Evolutionary conservation across 2,113 vertebrate species (phyloP).

Genomic region (Microcebus tavaratra): DNA sequence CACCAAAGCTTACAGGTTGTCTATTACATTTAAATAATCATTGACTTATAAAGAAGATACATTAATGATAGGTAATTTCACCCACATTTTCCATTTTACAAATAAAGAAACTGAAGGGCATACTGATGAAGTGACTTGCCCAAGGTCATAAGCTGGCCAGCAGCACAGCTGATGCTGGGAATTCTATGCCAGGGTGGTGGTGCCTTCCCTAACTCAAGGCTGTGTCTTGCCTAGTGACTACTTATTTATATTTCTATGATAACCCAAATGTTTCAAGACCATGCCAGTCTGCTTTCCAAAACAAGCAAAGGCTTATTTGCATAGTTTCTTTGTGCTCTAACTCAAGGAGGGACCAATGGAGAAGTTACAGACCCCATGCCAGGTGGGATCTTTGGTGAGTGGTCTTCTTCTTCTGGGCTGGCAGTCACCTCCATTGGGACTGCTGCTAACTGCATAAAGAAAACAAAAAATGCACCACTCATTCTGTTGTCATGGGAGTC

Average conservation of each 20-base stretch:
- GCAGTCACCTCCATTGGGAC: fast-evolving
- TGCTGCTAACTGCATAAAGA: background rate
- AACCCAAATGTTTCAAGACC: background rate
- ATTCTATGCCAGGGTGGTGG: background rate
- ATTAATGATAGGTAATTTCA: background rate
- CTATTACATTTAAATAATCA: background rate
- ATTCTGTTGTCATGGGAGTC: background rate
- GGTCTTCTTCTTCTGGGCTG: background rate
- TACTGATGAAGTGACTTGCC: no score
- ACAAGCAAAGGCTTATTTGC: background rate
- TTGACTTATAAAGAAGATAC: background rate
- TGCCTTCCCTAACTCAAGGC: background rate
- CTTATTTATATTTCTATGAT: background rate
- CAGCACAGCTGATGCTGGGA: background rate
- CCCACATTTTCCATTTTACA: background rate
- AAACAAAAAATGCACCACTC: background rate
- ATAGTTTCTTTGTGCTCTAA: background rate
- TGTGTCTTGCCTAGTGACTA: background rate
- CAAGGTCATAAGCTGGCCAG: background rate
- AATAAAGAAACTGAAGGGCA: background rate
- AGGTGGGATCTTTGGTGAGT: fast-evolving
- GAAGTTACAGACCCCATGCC: no score
- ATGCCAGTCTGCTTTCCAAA: background rate
- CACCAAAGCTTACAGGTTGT: background rate
- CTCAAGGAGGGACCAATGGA: background rate